A percentile compares a stretch with the other conserved stretches of the same genome.
Evolutionary conservation across 2,888 invertebrate species (phyloP).

Genomic region (Hydrotaea diabolus): DNA sequence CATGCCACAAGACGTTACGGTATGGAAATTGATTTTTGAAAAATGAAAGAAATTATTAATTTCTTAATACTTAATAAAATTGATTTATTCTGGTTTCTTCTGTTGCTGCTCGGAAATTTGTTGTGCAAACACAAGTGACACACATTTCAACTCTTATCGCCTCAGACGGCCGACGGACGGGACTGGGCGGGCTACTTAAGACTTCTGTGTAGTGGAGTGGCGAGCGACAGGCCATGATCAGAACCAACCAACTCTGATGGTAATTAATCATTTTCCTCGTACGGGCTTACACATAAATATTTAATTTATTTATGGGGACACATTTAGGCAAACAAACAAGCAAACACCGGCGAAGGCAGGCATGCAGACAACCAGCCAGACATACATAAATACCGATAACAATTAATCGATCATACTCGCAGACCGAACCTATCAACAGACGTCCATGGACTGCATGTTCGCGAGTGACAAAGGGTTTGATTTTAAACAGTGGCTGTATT

Average conservation of each 20-base stretch:
- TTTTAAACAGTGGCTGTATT: conserved; percentile 29
- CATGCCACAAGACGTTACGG: background rate
- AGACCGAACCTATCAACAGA: conserved; percentile 24
- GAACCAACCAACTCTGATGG: conserved; percentile 34
- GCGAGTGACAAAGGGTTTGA: conserved; percentile 22
- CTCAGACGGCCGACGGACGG: background rate
- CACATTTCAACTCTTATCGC: conserved; percentile 51
- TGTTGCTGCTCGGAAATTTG: conserved; percentile 1
- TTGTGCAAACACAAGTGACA: conserved; percentile 33
- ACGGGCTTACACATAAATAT: conserved; percentile 45
- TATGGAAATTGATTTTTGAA: conserved; percentile 7
- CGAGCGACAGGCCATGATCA: conserved; percentile 14
- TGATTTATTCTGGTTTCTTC: conserved; percentile 63
- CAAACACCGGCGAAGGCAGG: conserved; percentile 41
- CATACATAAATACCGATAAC: conserved; percentile 44
- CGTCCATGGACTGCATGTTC: background rate
- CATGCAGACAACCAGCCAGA: background rate
- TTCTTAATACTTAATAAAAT: conserved; percentile 65
- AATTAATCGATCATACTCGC: conserved; percentile 58
- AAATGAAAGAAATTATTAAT: conserved; percentile 47
- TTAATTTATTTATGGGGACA: conserved; percentile 62
- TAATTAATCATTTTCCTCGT: conserved; percentile 61
- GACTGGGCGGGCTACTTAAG: background rate
- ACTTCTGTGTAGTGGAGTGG: conserved; percentile 27
- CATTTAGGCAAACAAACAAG: conserved; percentile 52